Evolutionary conservation across 2,888 invertebrate species (phyloP), one percentile per base, ranked within the genome.

Genomic region (Ceramica pisi): DNA sequence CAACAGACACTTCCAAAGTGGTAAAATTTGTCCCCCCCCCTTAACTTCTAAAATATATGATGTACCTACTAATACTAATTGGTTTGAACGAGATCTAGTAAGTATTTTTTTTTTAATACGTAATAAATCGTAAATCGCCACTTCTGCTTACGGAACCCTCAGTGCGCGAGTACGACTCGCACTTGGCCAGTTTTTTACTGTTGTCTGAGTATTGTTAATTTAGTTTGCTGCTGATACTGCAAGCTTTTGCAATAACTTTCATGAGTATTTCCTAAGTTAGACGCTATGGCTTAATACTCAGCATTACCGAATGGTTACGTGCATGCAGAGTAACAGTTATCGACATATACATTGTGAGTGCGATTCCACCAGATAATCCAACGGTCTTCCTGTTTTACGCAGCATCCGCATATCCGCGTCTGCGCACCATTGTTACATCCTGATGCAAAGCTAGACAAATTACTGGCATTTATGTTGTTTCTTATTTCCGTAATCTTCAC

Each of bases 341-440:
- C 35, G 51, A 67, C 14, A 55, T 71, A 55, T 70, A 62, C 46
- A 71, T 62, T 71, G 67, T 68, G 46, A 55, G 31, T 67, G 62
- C 19, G 16, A 64, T 75, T 67, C 55, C 23, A 56, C 56, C 69
- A 75, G 68, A 67, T 75, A 60, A 67, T 67, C 46, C 56, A 38
- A 46, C 48, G 8, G 51, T 67, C 84, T 82, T 78, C 82, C 82
- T 78, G 75, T 56, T 83, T 10, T 64, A 66, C 35, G 59, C 77
- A 76, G 72, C 74, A 77, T 83, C 79, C 64, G 56, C 59, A 75
- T 46, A 68, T 75, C 67, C 75, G 72, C 72, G 26, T 82, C 51
- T 67, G 21, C 67, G 57, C 63, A 64, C 48, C 67, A 66, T 85
- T 71, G 68, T 75, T 69, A 71, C 80, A 82, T 80, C 76, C 85